A percentile compares a stretch with the other conserved stretches of the same genome.
Evolutionary conservation across 2,888 invertebrate genomes (phyloP).

Genomic region (Zootermopsis nevadensis): DNA sequence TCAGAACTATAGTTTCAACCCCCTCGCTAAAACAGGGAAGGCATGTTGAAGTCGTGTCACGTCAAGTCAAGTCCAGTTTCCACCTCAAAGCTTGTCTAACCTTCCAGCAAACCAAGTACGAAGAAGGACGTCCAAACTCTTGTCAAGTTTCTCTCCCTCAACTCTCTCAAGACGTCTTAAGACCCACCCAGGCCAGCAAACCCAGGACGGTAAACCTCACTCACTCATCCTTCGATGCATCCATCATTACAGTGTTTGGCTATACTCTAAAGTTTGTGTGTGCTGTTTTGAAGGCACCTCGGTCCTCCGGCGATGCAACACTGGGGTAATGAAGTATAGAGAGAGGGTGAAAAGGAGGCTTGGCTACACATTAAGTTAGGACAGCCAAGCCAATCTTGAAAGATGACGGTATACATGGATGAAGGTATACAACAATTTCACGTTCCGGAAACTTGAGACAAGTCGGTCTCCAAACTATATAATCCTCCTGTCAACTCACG

Average conservation of each 20-base stretch:
- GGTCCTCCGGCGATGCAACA: constrained; percentile 35
- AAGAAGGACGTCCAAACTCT: constrained; percentile 38
- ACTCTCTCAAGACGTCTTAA: constrained; percentile 37
- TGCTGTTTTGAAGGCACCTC: constrained; percentile 38
- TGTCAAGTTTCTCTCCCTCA: constrained; percentile 33
- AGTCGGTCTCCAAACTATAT: constrained; percentile 40
- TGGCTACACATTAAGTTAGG: constrained; percentile 32
- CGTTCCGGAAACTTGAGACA: constrained; percentile 35
- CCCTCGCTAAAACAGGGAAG: constrained; percentile 6
- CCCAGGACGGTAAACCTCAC: constrained; percentile 35
- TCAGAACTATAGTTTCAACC: constrained; percentile 10
- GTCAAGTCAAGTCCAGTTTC: constrained; percentile 40
- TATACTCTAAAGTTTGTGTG: constrained; percentile 39
- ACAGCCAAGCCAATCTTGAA: constrained; percentile 37
- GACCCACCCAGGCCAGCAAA: constrained; percentile 35
- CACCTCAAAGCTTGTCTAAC: constrained; percentile 37
- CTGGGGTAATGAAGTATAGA: constrained; percentile 31
- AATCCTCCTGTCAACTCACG: constrained; percentile 38
- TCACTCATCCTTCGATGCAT: constrained; percentile 41
- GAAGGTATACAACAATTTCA: constrained; percentile 24
- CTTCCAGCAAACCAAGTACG: constrained; percentile 24
- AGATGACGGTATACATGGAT: too few species aligned
- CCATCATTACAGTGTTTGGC: constrained; percentile 41
- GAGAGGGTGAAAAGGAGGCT: background rate
- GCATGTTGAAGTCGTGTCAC: constrained; percentile 10